These are phyloP conservation scores for Seira musarum DNA, from an alignment of 2,888 invertebrate genomes.

Conservation along the genomic window DNA sequence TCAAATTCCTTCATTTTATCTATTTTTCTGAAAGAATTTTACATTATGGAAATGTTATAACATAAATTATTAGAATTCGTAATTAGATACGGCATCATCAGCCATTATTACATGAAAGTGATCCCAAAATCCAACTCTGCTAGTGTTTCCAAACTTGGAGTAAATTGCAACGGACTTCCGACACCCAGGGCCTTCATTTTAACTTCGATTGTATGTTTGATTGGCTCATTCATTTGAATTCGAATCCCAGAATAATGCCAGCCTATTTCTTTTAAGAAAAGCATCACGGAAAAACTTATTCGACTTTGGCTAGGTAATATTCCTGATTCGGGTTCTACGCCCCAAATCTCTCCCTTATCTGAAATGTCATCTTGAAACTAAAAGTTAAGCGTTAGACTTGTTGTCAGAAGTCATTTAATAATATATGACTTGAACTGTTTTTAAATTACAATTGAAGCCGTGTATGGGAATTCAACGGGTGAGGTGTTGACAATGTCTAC, in stretches of 20 bases:
- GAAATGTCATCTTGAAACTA: slow-evolving; percentile 36
- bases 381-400: too few relatives aligned
- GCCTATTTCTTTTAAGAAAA: slow-evolving; percentile 44
- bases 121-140: slow-evolving; percentile 45
- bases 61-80: too few relatives aligned
- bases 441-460: slow-evolving; percentile 28
- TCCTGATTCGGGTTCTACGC: slow-evolving; percentile 28
- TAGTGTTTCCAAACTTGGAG: slow-evolving; percentile 27
- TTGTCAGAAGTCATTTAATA: too few relatives aligned
- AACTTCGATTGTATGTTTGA: slow-evolving; percentile 43
- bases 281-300: slow-evolving; percentile 12
- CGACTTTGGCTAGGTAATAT: slow-evolving; percentile 25
- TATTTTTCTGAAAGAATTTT: too few relatives aligned
- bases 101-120: slow-evolving; percentile 50
- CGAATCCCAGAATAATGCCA: slow-evolving; percentile 35
- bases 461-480: slow-evolving; percentile 47
- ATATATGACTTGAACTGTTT: not conserved
- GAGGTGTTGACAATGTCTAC: slow-evolving; percentile 55
- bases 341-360: slow-evolving; percentile 57
- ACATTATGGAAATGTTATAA: too few relatives aligned
- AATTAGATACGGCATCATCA: not conserved
- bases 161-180: slow-evolving; percentile 42
- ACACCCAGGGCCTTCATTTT: slow-evolving; percentile 47
- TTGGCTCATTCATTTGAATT: slow-evolving; percentile 39
- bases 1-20: slow-evolving; percentile 47